Evolutionary conservation across 2,113 vertebrate genomes (phyloP).

Genomic region (Oophaga pumilio): DNA sequence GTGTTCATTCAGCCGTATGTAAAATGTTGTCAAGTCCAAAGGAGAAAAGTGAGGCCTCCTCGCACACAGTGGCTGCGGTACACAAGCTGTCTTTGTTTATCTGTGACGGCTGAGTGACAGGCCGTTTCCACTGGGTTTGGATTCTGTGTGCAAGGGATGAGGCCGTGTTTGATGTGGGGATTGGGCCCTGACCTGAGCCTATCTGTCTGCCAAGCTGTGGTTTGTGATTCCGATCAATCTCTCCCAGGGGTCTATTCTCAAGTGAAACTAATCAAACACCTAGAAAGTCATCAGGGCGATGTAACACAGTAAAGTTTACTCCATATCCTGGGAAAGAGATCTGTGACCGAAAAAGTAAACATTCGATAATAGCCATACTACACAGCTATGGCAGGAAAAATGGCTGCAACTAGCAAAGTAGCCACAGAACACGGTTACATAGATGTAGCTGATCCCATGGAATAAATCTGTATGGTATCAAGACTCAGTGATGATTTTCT

Average conservation of each 20-base stretch:
- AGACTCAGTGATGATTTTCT: too few relatives aligned
- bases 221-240: constrained; percentile 63
- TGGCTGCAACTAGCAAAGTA: neutral
- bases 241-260: constrained; percentile 60
- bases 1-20: neutral
- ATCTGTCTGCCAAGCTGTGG: constrained; percentile 60
- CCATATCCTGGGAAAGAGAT: neutral
- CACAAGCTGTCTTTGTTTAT: constrained; percentile 28
- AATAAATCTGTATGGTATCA: neutral
- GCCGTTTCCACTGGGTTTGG: constrained; percentile 8
- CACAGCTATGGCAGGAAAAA: neutral
- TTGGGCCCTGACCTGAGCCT: constrained; percentile 31
- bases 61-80: constrained; percentile 24
- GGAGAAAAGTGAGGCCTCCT: constrained; percentile 29
- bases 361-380: neutral
- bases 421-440: neutral
- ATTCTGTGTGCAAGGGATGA: constrained; percentile 48
- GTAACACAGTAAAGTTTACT: neutral
- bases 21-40: constrained; percentile 48
- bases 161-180: constrained; percentile 56
- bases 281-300: constrained; percentile 60
- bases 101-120: neutral
- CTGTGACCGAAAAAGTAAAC: neutral
- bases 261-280: constrained; percentile 67
- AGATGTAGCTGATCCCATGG: neutral